These are phyloP conservation scores for Embidobia sp. DNA, from an alignment of 2,888 invertebrate genomes.

Conservation along the genomic window DNA sequence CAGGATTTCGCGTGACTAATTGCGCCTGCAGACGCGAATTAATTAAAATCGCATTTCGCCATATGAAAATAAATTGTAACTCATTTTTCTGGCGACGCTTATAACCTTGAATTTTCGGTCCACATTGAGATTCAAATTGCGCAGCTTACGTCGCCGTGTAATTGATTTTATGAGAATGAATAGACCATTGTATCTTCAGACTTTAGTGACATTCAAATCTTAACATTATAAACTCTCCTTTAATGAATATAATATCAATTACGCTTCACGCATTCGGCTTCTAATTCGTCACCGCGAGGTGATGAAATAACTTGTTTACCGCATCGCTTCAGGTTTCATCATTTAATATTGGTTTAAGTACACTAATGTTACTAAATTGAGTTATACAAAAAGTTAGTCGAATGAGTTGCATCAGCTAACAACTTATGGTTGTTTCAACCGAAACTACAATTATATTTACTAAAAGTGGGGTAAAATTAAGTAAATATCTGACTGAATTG, in stretches of 20 bases:
- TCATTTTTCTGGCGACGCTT: constrained; percentile 41
- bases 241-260: constrained; percentile 27
- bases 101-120: constrained; percentile 47
- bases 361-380: too few species aligned
- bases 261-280: not conserved
- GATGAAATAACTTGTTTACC: too few species aligned
- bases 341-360: too few species aligned
- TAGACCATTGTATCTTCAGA: constrained; percentile 23
- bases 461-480: too few species aligned
- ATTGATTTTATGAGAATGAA: constrained; percentile 51
- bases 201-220: constrained; percentile 20
- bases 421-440: too few species aligned
- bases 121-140: constrained; percentile 30
- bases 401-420: too few species aligned
- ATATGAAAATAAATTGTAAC: constrained; percentile 44
- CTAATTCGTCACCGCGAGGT: too few species aligned
- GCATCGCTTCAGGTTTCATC: too few species aligned
- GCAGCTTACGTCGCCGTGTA: constrained; percentile 13
- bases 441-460: too few species aligned
- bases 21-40: constrained; percentile 10
- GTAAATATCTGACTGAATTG: too few species aligned
- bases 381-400: too few species aligned
- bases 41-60: constrained; percentile 43
- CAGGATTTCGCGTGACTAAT: constrained; percentile 1
- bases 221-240: constrained; percentile 9